phyloP scores from a whole-genome alignment of 2,888 invertebrate genomes.

The Nemurella pictetii region DNA sequence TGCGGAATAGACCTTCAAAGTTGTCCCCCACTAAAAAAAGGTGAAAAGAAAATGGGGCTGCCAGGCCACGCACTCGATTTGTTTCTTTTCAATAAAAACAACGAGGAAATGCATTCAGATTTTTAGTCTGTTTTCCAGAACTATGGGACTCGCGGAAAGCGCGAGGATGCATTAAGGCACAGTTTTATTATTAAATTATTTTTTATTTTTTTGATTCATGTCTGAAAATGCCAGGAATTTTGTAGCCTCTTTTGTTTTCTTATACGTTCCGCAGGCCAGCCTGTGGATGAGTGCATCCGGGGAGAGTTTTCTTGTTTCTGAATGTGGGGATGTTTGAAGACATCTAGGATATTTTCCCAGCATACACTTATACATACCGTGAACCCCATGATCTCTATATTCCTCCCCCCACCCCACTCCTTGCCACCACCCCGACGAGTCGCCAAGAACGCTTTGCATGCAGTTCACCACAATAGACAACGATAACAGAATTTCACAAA shows the following conservation, averaged over 20 bases:
- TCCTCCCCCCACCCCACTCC: background rate
- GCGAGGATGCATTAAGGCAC: conserved; percentile 1
- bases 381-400: conserved; percentile 3
- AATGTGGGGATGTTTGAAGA: background rate
- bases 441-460: background rate
- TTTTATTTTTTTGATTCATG: conserved; percentile 8
- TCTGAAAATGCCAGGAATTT: background rate
- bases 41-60: too few species aligned
- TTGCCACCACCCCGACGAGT: background rate
- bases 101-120: background rate
- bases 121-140: background rate
- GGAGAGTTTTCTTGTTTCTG: background rate
- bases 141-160: background rate
- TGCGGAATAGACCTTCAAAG: background rate
- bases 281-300: conserved; percentile 35
- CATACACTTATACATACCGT: background rate
- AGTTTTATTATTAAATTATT: background rate
- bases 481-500: conserved; percentile 17
- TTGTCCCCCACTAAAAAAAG: background rate
- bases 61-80: background rate
- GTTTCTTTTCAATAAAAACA: conserved; percentile 10
- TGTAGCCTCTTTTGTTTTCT: conserved; percentile 37
- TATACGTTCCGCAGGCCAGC: conserved; percentile 23
- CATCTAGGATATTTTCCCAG: background rate
- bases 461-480: conserved; percentile 11